Base-by-base conservation (phyloP, 2,113 vertebrate genomes). In the Laterallus jamaicensis region DNA sequence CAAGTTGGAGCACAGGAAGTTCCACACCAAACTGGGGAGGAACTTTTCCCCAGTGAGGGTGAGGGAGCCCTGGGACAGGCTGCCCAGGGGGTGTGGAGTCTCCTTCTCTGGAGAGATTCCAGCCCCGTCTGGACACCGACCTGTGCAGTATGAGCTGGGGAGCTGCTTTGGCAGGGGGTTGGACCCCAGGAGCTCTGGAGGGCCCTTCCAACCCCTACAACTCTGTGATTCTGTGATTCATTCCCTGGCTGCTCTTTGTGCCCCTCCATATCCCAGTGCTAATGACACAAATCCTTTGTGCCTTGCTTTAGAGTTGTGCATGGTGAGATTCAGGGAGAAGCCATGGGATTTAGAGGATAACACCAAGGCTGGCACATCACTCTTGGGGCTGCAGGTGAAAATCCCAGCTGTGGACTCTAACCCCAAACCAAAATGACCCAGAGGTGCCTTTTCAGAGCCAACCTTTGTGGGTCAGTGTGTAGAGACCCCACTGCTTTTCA, bases 261-360 rank as follows among this genome's bases (percentile, higher is more conserved):
- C 9, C 3, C 0, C 5, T 9, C 15, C 0, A 0, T 16, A 32
- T 22, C 39, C 37, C 37, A 20, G 69, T 19, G 47, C 31, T 9
- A 18, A 12, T 9, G 21, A 12, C 8, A 64, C 64, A 42, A 47
- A 75, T 25, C 1, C 0, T 10, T 49, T 52, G 58, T 50, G 63
- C 54, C 37, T 14, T 47, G 39, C 24, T 3, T 20, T 71, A 0
- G 3, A 17, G 6, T 6, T 28, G 42, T 4, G 20, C 2, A 4
- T 32, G n/a, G 58, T 28, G 37, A 50, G 20, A 52, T 20, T 22
- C 5, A 2, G 44, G 64, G 29, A n/a, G 29, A 44, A 71, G 6
- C 40, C 4, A 1, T 3, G 32, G 69, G n/a, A 39, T 39, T 47
- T 7, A 10, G 20, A 22, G 49, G 31, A 40, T 22, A 67, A 50